A percentile compares a stretch with the other conserved stretches of the same genome.
phyloP scores from a whole-genome alignment of 2,888 invertebrate genomes.

The Microctonus brassicae region DNA sequence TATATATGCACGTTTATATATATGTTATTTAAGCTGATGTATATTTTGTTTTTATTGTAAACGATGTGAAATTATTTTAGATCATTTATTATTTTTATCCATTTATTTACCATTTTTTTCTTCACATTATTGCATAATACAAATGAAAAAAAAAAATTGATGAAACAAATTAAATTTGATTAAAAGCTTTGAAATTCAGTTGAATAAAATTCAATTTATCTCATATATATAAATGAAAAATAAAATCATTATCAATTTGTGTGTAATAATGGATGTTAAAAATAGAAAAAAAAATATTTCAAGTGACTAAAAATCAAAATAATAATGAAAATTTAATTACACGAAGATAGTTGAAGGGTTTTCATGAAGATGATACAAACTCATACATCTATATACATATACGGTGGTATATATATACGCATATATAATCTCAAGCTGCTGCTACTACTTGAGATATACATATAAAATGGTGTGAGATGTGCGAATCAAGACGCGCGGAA shows the following conservation, averaged over 20 bases:
- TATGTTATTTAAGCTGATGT: not conserved
- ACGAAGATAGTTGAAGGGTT: not conserved
- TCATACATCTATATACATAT: too few species aligned
- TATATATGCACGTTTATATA: too few species aligned
- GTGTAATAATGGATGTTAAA: too few species aligned
- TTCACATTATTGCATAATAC: too few species aligned
- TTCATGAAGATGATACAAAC: not conserved
- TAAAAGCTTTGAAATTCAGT: too few species aligned
- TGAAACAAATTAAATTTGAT: too few species aligned
- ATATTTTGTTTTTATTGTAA: not conserved
- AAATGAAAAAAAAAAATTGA: too few species aligned
- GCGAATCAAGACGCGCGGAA: conserved; percentile 28
- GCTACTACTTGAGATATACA: too few species aligned
- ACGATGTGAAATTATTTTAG: not conserved
- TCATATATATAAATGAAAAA: too few species aligned
- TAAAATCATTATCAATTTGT: too few species aligned
- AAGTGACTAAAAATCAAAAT: not conserved
- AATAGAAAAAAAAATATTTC: not conserved
- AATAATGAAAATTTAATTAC: not conserved
- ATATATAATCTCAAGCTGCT: not conserved
- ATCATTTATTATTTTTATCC: not conserved
- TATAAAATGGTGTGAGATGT: not conserved
- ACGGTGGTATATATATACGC: not conserved
- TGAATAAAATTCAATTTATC: too few species aligned
- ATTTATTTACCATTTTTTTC: not conserved